phyloP scores from a whole-genome alignment of 2,113 vertebrate genomes.

The Romanogobio albipinnatus region DNA sequence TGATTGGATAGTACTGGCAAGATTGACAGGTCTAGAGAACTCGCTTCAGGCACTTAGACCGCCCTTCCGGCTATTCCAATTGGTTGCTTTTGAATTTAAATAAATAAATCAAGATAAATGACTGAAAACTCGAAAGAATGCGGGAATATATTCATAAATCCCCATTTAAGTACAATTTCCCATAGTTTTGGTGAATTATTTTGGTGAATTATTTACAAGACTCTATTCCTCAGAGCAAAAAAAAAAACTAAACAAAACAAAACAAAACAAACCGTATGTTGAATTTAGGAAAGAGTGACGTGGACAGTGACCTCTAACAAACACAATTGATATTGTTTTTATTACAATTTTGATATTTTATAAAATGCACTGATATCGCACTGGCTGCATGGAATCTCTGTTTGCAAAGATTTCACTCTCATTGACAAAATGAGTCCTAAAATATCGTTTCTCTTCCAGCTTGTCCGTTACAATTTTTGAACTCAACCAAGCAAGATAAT shows the following conservation, averaged over 20 bases:
- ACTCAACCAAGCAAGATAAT: not conserved
- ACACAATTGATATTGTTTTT: not conserved
- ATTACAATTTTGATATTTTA: not conserved
- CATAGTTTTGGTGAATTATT: slow-evolving; percentile 22
- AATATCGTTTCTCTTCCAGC: not conserved
- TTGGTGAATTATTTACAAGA: not conserved
- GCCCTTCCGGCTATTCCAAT: slow-evolving; percentile 93
- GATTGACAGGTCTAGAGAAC: slow-evolving; percentile 83
- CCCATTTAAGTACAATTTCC: not conserved
- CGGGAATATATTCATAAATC: not conserved
- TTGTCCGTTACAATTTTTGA: not conserved
- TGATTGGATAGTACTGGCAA: slow-evolving; percentile 84
- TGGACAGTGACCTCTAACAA: not conserved
- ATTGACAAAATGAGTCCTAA: not conserved
- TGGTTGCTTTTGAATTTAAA: slow-evolving; percentile 94
- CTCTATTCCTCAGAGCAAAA: not conserved
- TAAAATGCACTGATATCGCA: not conserved
- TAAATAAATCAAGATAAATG: slow-evolving; percentile 71
- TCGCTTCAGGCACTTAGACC: slow-evolving; percentile 77
- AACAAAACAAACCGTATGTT: not conserved
- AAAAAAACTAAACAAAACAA: not conserved
- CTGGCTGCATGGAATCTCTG: not conserved
- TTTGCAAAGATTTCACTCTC: not conserved
- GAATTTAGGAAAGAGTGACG: not conserved
- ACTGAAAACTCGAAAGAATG: slow-evolving; percentile 18